A percentile compares a stretch with the other conserved stretches of the same genome.
These are phyloP conservation scores for Amblyjoppa fuscipennis DNA, from an alignment of 2,888 invertebrate species.

Conservation along the genomic window DNA sequence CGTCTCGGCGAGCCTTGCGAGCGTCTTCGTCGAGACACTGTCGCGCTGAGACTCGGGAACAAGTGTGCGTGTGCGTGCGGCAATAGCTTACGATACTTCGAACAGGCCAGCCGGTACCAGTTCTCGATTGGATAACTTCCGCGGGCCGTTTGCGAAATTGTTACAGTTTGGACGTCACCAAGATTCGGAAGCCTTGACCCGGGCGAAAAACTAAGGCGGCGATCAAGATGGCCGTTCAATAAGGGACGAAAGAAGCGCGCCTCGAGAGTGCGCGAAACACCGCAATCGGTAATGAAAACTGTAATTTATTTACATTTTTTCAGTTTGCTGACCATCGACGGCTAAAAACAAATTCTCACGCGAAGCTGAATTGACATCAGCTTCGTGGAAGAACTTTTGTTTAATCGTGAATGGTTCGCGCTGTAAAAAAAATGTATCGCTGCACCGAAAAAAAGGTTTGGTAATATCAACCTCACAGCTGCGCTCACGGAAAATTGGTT, in stretches of 20 bases:
- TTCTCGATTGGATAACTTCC: constrained; percentile 51
- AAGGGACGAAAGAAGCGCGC: not conserved
- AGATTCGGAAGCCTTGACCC: constrained; percentile 43
- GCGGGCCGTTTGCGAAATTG: constrained; percentile 21
- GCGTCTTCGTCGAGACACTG: not conserved
- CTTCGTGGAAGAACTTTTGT: no score
- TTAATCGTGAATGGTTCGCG: no score
- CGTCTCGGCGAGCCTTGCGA: constrained; percentile 17
- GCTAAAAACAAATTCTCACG: no score
- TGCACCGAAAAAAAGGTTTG: no score
- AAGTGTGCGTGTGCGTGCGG: not conserved
- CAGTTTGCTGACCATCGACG: no score
- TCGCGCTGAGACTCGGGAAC: not conserved
- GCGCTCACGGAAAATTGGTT: no score
- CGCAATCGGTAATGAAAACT: not conserved
- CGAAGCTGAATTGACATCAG: no score
- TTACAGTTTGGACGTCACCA: constrained; percentile 39
- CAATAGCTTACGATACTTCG: constrained; percentile 29
- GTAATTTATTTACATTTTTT: no score
- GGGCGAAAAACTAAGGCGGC: constrained; percentile 6
- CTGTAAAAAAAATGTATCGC: no score
- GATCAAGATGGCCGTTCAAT: not conserved
- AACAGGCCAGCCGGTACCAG: constrained; percentile 33
- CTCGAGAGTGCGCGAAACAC: not conserved
- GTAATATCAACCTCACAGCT: no score